These are phyloP conservation scores for Pentamera pediparva DNA, from an alignment of 53 echinoderm and acorn worm species.

Conservation along the genomic window DNA sequence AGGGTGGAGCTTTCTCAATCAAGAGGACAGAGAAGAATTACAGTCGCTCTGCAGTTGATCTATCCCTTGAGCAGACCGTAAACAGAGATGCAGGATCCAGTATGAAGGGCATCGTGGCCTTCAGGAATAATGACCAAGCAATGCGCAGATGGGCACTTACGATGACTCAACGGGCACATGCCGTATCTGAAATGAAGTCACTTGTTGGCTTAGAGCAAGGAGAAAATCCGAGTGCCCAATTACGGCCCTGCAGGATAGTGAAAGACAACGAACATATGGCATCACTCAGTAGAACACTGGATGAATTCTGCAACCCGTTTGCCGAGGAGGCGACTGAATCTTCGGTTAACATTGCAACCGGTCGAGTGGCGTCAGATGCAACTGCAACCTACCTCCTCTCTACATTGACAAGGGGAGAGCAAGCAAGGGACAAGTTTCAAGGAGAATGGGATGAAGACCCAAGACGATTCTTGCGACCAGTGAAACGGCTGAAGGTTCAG, in stretches of 20 bases:
- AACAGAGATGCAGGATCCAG: constrained; percentile 52
- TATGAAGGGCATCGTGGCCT: constrained; percentile 54
- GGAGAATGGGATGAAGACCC: constrained; percentile 35
- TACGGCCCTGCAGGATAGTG: constrained; percentile 23
- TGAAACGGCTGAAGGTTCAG: constrained; percentile 26
- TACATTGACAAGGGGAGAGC: constrained; percentile 32
- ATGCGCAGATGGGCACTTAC: constrained; percentile 53
- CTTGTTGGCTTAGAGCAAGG: constrained; percentile 30
- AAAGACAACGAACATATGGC: constrained; percentile 31
- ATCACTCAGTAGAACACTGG: neutral
- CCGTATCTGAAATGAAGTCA: constrained; percentile 33
- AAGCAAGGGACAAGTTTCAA: constrained; percentile 14
- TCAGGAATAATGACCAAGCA: constrained; percentile 43
- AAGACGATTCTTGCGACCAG: constrained; percentile 33
- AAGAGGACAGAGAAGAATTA: constrained; percentile 47
- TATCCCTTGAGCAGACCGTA: constrained; percentile 53
- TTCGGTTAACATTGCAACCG: constrained; percentile 40
- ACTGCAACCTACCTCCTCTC: constrained; percentile 1
- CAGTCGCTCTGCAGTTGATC: constrained; percentile 51
- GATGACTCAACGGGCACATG: constrained; percentile 48
- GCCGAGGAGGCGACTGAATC: neutral
- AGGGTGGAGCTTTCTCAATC: constrained; percentile 61
- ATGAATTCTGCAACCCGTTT: constrained; percentile 53
- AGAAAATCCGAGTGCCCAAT: constrained; percentile 16
- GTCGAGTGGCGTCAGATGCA: constrained; percentile 19